These are phyloP conservation scores for Osmerus eperlanus DNA, from an alignment of 2,113 vertebrate species.

Conservation along the genomic window DNA sequence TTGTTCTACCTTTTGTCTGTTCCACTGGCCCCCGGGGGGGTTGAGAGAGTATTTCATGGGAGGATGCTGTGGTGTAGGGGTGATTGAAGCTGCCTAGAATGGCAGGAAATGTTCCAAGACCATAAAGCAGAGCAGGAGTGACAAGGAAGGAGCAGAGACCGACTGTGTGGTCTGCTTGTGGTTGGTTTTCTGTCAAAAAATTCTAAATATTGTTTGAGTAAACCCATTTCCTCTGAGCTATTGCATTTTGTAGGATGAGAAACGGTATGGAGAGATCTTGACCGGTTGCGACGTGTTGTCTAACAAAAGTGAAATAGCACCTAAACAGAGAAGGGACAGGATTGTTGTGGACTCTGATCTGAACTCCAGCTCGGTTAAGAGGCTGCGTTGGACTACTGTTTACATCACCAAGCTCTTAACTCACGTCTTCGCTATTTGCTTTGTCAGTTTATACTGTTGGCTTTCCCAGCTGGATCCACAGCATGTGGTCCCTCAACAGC, in stretches of 20 bases:
- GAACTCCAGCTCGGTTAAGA: conserved; percentile 19
- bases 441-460: conserved; percentile 16
- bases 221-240: conserved; percentile 13
- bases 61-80: conserved; percentile 23
- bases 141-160: conserved; percentile 25
- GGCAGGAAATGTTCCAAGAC: conserved; percentile 44
- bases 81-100: conserved; percentile 32
- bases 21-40: conserved; percentile 2
- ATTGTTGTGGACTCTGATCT: conserved; percentile 17
- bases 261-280: conserved; percentile 31
- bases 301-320: conserved; percentile 48
- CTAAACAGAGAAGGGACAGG: conserved; percentile 46
- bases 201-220: conserved; percentile 57
- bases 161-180: conserved; percentile 46
- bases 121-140: conserved; percentile 38
- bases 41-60: conserved; percentile 40
- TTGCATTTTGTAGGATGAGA: conserved; percentile 23
- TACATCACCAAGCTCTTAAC: conserved; percentile 29
- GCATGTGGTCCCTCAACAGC: neutral
- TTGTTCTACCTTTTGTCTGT: neutral
- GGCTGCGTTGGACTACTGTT: conserved; percentile 31
- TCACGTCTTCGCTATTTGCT: conserved; percentile 15
- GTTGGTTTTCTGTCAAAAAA: conserved; percentile 49
- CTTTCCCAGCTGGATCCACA: conserved; percentile 21
- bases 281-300: conserved; percentile 48